Evolutionary conservation across 2,888 invertebrate species (phyloP).

Genomic region (Autographa gamma): DNA sequence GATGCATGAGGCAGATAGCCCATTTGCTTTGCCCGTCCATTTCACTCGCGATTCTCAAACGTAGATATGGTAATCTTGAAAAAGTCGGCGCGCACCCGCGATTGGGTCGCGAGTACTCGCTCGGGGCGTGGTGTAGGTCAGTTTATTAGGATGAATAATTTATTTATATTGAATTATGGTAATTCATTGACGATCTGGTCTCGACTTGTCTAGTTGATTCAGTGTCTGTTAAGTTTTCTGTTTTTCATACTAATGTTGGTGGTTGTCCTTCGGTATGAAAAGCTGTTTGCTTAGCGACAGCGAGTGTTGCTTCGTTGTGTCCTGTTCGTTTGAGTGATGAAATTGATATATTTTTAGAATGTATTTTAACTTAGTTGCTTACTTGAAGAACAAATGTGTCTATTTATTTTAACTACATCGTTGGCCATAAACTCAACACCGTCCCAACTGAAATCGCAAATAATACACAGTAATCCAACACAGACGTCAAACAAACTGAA

Average conservation of each 20-base stretch:
- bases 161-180: slow-evolving; percentile 73
- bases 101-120: slow-evolving; percentile 52
- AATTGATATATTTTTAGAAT: not conserved
- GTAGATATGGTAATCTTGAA: slow-evolving; percentile 84
- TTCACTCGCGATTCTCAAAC: slow-evolving; percentile 72
- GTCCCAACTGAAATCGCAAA: not conserved
- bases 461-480: not conserved
- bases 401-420: no score
- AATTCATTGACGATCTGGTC: slow-evolving; percentile 63
- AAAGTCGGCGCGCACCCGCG: slow-evolving; percentile 66
- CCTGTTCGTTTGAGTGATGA: not conserved
- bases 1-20: slow-evolving; percentile 83
- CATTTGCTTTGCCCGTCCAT: slow-evolving; percentile 72
- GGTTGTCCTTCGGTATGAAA: slow-evolving; percentile 11
- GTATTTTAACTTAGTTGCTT: not conserved
- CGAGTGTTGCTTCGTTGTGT: not conserved
- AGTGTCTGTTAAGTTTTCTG: slow-evolving; percentile 20
- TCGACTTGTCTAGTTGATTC: slow-evolving; percentile 42
- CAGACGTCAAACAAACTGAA: slow-evolving; percentile 16
- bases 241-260: slow-evolving; percentile 25
- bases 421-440: no score
- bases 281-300: slow-evolving; percentile 7
- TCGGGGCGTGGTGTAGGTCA: slow-evolving; percentile 68
- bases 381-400: not conserved
- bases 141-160: slow-evolving; percentile 69